Evolutionary conservation across 2,888 invertebrate genomes (phyloP), one percentile per base, ranked within the genome.

Genomic region (Drosophila histrio): DNA sequence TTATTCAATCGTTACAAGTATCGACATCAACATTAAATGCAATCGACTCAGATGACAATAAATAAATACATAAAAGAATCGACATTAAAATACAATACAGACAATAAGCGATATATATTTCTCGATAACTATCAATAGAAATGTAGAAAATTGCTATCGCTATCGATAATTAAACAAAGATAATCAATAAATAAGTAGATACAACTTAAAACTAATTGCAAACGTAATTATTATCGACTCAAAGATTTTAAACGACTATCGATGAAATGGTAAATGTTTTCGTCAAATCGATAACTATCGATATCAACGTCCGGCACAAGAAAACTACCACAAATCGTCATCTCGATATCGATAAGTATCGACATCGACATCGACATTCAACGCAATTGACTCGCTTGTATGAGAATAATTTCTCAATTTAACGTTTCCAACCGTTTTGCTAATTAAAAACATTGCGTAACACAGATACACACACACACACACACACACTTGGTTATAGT

Each of bases 381-480:
- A 15, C 24, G 36, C 24, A 28, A 17, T 24, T n/a, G 24, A 24
- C 2, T 17, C 28, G 44, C 19, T n/a, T n/a, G 46, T 47, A 49
- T 59, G 72, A 50, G 57, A 61, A 64, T 56, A 50, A 66, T 69
- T 86, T 66, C 61, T 65, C 64, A 83, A 81, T 84, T 83, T 26
- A 59, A 56, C 43, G 47, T 59, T 63, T 53, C n/a, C 56, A 52
- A 38, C 9, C 41, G 59, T 41, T 57, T 59, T 19, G 63, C 56
- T 79, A 76, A 85, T 82, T 69, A 72, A 69, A 73, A 62, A 43
- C 19, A 61, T 73, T 73, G 78, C 85, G 81, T 81, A 84, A 79
- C 60, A 32, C 34, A 52, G 8, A 15, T 60, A 56, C 9, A 43
- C 39, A 41, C 9, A n/a, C n/a, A n/a, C n/a, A n/a, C n/a, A n/a